These are phyloP conservation scores for Tetragonisca angustula DNA, from an alignment of 2,888 invertebrate genomes.

Conservation along the genomic window DNA sequence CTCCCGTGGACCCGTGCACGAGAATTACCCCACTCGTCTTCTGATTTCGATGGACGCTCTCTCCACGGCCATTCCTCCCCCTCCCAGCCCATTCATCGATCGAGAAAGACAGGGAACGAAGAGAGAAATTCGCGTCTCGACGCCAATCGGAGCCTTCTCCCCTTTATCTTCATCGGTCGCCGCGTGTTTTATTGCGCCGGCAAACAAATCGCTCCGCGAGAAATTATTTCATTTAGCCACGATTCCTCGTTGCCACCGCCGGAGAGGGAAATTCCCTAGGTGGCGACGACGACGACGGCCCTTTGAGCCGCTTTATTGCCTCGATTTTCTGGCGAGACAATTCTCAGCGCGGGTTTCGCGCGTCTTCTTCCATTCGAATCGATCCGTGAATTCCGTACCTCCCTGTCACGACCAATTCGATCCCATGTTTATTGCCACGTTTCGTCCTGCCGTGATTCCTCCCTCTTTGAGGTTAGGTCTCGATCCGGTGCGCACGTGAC, in stretches of 20 bases:
- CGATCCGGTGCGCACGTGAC: neutral
- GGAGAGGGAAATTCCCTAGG: constrained; percentile 18
- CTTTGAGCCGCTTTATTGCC: constrained; percentile 49
- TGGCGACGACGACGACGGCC: neutral
- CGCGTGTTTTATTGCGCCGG: constrained; percentile 49
- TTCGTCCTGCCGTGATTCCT: neutral
- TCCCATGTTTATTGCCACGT: constrained; percentile 12
- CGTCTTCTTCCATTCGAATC: constrained; percentile 40
- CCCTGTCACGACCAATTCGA: constrained; percentile 3
- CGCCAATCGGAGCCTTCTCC: constrained; percentile 53
- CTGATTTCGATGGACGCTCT: constrained; percentile 71
- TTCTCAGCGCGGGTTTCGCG: constrained; percentile 27
- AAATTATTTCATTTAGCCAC: constrained; percentile 66
- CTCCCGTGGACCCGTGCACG: constrained; percentile 52
- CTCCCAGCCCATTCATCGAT: constrained; percentile 55
- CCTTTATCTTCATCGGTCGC: constrained; percentile 52
- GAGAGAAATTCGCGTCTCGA: constrained; percentile 54
- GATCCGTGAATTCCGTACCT: no score
- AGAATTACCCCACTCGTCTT: constrained; percentile 70
- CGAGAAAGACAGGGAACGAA: neutral
- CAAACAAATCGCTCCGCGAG: constrained; percentile 55
- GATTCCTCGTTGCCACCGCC: neutral
- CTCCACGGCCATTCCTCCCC: constrained; percentile 44
- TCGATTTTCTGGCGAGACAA: constrained; percentile 38
- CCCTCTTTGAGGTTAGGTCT: neutral